Evolutionary conservation across 2,797 vertebrate genomes (phyloP).

Genomic region (Carapus acus): DNA sequence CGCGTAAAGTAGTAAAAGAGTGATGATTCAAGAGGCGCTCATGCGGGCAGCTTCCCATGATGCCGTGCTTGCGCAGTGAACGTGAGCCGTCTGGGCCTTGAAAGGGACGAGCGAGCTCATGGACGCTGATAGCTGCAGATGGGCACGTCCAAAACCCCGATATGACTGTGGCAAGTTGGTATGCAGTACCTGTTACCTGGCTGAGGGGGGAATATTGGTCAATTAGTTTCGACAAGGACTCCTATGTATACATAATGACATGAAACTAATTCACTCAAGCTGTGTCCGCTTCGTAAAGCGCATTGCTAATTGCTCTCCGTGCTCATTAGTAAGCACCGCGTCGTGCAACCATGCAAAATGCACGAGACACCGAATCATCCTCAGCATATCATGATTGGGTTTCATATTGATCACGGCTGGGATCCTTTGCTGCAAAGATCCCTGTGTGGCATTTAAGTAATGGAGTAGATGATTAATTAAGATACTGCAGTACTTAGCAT

Average conservation of each 20-base stretch:
- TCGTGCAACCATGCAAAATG: slow-evolving; percentile 36
- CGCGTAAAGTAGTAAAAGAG: slow-evolving; percentile 31
- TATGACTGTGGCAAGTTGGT: background rate
- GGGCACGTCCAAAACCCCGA: too few species aligned
- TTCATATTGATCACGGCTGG: slow-evolving; percentile 41
- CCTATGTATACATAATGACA: slow-evolving; percentile 37
- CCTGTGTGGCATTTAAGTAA: slow-evolving; percentile 53
- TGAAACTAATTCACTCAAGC: slow-evolving; percentile 12
- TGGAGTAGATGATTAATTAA: slow-evolving; percentile 57
- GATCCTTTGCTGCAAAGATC: slow-evolving; percentile 41
- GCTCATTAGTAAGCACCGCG: slow-evolving; percentile 26
- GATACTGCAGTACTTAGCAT: slow-evolving; percentile 53
- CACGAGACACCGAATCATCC: slow-evolving; percentile 34
- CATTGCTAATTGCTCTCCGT: slow-evolving; percentile 43
- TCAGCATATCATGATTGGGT: slow-evolving; percentile 19
- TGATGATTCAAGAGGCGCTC: slow-evolving; percentile 15
- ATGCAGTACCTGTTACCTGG: background rate
- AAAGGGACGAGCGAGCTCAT: slow-evolving; percentile 25
- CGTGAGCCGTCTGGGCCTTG: too few species aligned
- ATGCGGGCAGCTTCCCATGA: slow-evolving; percentile 19
- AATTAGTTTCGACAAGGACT: slow-evolving; percentile 24
- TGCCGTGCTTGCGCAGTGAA: too few species aligned
- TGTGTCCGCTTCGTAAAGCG: slow-evolving; percentile 26
- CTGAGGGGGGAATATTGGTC: slow-evolving; percentile 7
- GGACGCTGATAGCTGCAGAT: too few species aligned